These are phyloP conservation scores for Noctua comes DNA, from an alignment of 2,888 invertebrate species.

Conservation along the genomic window DNA sequence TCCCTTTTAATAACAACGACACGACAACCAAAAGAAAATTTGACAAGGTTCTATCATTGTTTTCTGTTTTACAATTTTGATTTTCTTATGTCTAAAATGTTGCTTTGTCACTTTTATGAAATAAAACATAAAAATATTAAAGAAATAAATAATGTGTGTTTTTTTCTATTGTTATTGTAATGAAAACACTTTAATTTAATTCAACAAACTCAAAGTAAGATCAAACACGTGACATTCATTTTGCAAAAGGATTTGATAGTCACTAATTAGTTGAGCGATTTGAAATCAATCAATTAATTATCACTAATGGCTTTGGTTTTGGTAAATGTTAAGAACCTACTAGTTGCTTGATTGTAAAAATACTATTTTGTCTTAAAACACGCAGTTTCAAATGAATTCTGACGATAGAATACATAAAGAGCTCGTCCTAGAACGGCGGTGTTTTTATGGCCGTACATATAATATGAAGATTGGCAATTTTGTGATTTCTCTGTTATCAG, in stretches of 20 bases:
- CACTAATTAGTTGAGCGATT: conserved; percentile 49
- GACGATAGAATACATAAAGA: neutral
- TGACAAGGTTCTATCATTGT: neutral
- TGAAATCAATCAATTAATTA: conserved; percentile 59
- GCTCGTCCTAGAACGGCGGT: neutral
- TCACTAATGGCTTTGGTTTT: conserved; percentile 34
- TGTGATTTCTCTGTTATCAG: neutral
- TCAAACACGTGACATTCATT: conserved; percentile 41
- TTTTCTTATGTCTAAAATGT: neutral
- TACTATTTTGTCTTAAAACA: neutral
- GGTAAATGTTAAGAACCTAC: conserved; percentile 42
- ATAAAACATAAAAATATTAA: neutral
- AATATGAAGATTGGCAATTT: neutral
- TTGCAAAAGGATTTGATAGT: conserved; percentile 54
- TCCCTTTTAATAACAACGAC: too few species aligned
- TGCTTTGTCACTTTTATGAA: neutral
- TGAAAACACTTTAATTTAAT: neutral
- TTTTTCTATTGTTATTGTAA: neutral
- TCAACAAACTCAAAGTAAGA: neutral
- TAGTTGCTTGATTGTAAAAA: conserved; percentile 15
- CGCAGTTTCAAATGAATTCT: neutral
- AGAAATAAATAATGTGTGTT: neutral
- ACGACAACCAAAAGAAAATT: neutral
- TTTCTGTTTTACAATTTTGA: neutral
- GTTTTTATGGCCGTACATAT: neutral